Base-by-base conservation (phyloP, 1,140 invertebrate species). In the Drosophila leontia region DNA sequence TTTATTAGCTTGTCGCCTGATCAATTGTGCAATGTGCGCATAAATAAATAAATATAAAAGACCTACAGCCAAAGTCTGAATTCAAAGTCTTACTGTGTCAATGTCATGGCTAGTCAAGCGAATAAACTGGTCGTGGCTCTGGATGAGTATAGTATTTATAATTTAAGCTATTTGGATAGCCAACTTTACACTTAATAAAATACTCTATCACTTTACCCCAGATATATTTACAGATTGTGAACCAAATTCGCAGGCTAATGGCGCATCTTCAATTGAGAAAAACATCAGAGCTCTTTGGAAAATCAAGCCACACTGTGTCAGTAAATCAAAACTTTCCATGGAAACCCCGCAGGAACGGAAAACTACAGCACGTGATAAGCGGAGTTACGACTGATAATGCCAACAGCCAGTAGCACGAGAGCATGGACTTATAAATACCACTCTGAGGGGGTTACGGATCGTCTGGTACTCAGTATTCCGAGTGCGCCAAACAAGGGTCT, bases 331-430 rank as follows among this genome's bases (percentile, higher is more conserved):
- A 88, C 62, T 88, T 87, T 87, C 84, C 84, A 87, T 69, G 65
- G 61, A 45, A 86, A 61, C 62, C 44, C 65, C 69, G 64, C 53
- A 50, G 47, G 67, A 87, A 64, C 87, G 84, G 84, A 87, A 87
- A 87, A 90, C 80, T 88, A 88, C 84, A 80, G 78, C 84, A 88
- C 84, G 84, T 88, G 84, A 87, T 87, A 87, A 87, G 80, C 53
- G 12, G 39, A 53, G 72, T 53, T 39, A 65, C 34, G 39, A 39
- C 62, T 74, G 84, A 87, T 87, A 87, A 80, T 50, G 19, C 19
- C 13, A 29, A n/a, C 17, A 61, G 51, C 15, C 29, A 53, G 29
- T 45, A 53, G 64, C 56, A 79, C 68, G 56, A 75, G 77, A 74
- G 63, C 62, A 29, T 13, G 3, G 51, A 53, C 51, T 41, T 58